Percentiles rank a stretch among this genome's conserved stretches.
Evolutionary conservation across 1,140 invertebrate species (phyloP).

Genomic region (Rhyzopertha dominica): DNA sequence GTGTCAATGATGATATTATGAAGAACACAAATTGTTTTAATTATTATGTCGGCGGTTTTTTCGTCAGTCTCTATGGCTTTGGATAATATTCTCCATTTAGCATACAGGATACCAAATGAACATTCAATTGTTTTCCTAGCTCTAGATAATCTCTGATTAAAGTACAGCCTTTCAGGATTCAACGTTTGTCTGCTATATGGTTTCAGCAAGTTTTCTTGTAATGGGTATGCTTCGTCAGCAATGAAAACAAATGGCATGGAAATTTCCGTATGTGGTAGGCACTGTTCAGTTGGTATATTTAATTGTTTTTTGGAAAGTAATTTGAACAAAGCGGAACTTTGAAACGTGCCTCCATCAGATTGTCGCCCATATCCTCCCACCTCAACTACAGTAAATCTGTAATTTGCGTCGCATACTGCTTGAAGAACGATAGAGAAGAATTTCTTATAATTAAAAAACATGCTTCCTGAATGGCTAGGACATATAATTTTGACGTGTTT

Average conservation of each 20-base stretch:
- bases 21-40: too few species aligned
- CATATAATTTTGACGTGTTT: too few species aligned
- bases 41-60: too few species aligned
- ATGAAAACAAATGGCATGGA: slow-evolving; percentile 22
- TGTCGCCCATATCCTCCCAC: slow-evolving; percentile 40
- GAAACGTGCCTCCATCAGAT: slow-evolving; percentile 33
- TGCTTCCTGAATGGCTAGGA: too few species aligned
- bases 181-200: slow-evolving; percentile 39
- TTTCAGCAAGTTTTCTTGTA: slow-evolving; percentile 44
- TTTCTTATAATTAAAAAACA: too few species aligned
- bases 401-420: slow-evolving; percentile 43
- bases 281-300: slow-evolving; percentile 5
- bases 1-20: too few species aligned
- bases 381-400: slow-evolving; percentile 42
- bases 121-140: slow-evolving; percentile 43
- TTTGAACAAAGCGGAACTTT: slow-evolving; percentile 15
- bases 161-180: slow-evolving; percentile 38
- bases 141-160: slow-evolving; percentile 46
- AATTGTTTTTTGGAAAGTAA: slow-evolving; percentile 1
- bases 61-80: too few species aligned
- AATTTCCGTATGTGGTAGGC: neutral
- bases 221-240: slow-evolving; percentile 48
- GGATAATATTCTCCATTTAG: slow-evolving; percentile 15
- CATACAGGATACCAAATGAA: slow-evolving; percentile 44
- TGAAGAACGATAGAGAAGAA: too few species aligned